Base-by-base conservation (phyloP, 2,797 vertebrate genomes). In the Meriones psammophilus region DNA sequence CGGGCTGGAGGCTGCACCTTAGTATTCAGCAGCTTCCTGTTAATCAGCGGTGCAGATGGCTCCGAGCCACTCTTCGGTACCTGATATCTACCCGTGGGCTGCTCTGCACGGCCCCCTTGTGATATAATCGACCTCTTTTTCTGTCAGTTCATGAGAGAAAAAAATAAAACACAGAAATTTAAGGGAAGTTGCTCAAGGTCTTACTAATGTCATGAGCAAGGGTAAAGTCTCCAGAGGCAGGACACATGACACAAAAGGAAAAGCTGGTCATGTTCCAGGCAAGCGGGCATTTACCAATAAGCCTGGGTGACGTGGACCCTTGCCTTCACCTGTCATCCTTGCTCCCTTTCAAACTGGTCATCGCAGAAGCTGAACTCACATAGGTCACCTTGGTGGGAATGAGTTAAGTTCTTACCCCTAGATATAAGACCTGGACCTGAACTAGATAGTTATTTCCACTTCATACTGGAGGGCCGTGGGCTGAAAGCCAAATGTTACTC, bases 41-140 rank as follows among this genome's bases (percentile, higher is more conserved):
- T 96, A 88, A 96, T 95, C 85, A 83, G 88, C 0, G 14, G 71
- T 81, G 78, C 28, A 93, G 92, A 91, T 88, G 94, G 69, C 84
- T 84, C 73, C 39, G 88, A 91, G 96, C 28, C 80, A 88, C 71
- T 89, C 94, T 93, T 80, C 39, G 4, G 89, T 62, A 71, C 66
- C 71, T 89, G 94, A 77, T 84, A 92, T 85, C 68, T 80, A 92
- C 81, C 68, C 8, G 0, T 9, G 66, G 20, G 39, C 71, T 62
- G 84, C 73, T 91, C 83, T 60, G n/a, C 46, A 83, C 17, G 50
- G 64, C 4, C 36, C 84, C 85, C 92, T 46, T 89, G 73, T 78
- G 79, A 87, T 92, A 87, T 60, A 54, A 91, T 54, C 18, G 18
- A 74, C 54, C 62, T 58, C 58, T 86, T 92, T 69, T 39, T 14